Conservation (phyloP, 2,888 invertebrate species). For the Diadegma fenestrale region DNA sequence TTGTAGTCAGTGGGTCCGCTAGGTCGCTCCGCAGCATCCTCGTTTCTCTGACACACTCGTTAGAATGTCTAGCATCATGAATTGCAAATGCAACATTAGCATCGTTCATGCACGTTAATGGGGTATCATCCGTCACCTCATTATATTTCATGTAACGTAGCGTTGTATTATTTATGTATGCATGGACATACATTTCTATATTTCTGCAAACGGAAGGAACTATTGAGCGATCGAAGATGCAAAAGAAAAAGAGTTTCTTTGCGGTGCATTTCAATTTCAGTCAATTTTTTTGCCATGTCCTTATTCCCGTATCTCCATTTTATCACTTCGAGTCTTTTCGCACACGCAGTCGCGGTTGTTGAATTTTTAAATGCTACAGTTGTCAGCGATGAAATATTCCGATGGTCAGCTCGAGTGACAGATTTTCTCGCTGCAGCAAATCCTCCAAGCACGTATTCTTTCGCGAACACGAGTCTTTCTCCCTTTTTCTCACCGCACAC, state of each 20-base stretch:
- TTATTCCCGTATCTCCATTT: not conserved
- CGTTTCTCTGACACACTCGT: slow-evolving; percentile 47
- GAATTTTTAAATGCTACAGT: slow-evolving; percentile 2
- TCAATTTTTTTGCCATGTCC: too few relatives aligned
- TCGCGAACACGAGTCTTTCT: slow-evolving; percentile 8
- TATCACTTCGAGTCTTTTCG: not conserved
- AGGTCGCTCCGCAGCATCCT: slow-evolving; percentile 3
- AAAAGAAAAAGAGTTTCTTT: slow-evolving; percentile 13
- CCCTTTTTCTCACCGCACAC: slow-evolving; percentile 62
- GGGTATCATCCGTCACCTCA: slow-evolving; percentile 34
- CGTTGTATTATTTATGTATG: not conserved
- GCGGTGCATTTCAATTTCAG: slow-evolving; percentile 28
- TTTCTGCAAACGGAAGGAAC: not conserved
- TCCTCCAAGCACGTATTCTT: slow-evolving; percentile 56
- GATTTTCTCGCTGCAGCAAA: slow-evolving; percentile 51
- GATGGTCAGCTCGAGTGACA: slow-evolving; percentile 36
- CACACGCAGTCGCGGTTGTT: not conserved
- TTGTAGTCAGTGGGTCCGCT: slow-evolving; percentile 21
- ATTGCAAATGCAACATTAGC: slow-evolving; percentile 60
- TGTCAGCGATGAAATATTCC: slow-evolving; percentile 23
- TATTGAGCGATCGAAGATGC: slow-evolving; percentile 9
- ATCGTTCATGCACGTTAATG: slow-evolving; percentile 53
- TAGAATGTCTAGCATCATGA: slow-evolving; percentile 52
- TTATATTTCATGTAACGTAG: slow-evolving; percentile 44
- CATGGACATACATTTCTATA: not conserved